Evolutionary conservation across 2,797 vertebrate species (phyloP), one percentile per base, ranked within the genome.

Genomic region (Phataginus tricuspis): DNA sequence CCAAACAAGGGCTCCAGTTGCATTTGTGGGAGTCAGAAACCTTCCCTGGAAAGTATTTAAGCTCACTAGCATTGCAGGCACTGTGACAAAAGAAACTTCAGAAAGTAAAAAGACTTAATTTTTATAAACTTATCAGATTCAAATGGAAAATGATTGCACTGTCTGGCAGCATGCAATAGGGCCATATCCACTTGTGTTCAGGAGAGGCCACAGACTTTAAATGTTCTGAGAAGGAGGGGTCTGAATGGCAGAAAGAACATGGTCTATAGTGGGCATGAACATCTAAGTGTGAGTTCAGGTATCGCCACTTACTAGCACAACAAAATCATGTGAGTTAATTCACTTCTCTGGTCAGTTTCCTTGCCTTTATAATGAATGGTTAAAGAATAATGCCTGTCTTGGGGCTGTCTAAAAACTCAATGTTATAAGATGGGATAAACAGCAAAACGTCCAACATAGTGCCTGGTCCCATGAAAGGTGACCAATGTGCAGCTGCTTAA

Each of bases 231-330:
- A 86, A 95, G 18, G 23, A 25, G 13, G 3, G 61, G 42, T 79
- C 11, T 18, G 6, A 8, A 7, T 42, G 25, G 6, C n/a, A 57
- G 29, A 57, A 82, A 68, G 7, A 74, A 34, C 4, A 59, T 4
- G 7, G 25, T 5, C 10, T 19, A 2, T 11, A 69, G 6, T 27
- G 39, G 51, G 3, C 53, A 57, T 9, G 29, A 64, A n/a, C 27
- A 86, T 29, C n/a, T 75, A 71, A 66, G 31, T 83, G 31, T 91
- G 53, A 96, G 66, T 93, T 75, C 59, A 77, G 39, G 53, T 61
- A 69, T 45, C 78, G 34, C 27, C 64, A 69, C 27, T 31, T 83
- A 74, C 4, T 25, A 90, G n/a, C 29, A 79, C 14, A 37, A 78
- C 14, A 31, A 78, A 49, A 69, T 7, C 39, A 15, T 63, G 53